A percentile compares a stretch with the other conserved stretches of the same genome.
Conservation (phyloP, 2,113 vertebrate genomes). For the Salvelinus namaycush region DNA sequence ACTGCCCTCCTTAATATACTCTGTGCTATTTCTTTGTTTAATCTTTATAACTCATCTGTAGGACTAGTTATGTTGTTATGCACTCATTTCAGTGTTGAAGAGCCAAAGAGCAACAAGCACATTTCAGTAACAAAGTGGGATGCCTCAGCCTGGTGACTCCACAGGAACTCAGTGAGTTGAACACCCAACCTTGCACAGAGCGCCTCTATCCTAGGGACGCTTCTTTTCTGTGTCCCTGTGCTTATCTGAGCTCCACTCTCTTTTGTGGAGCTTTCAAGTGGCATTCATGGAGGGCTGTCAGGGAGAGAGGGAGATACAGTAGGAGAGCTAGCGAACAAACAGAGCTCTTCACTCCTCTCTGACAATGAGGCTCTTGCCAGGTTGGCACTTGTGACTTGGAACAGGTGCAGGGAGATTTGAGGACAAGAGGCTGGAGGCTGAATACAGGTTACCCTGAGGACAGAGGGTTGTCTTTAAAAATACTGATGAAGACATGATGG, state of each 20-base stretch:
- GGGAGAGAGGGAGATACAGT: not conserved
- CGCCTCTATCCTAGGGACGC: slow-evolving; percentile 3
- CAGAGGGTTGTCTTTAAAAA: not conserved
- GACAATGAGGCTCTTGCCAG: not conserved
- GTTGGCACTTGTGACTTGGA: slow-evolving; percentile 22
- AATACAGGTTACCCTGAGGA: not conserved
- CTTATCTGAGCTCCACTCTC: slow-evolving; percentile 32
- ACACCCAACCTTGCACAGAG: slow-evolving; percentile 13
- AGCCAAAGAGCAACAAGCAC: not conserved
- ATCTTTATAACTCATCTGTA: no score
- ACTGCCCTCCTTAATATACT: no score
- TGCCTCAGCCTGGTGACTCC: not conserved
- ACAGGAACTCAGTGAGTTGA: slow-evolving; percentile 10
- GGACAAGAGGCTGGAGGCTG: slow-evolving; percentile 13
- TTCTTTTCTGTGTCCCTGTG: slow-evolving; percentile 6
- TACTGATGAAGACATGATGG: not conserved
- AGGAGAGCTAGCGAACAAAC: not conserved
- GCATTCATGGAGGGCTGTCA: slow-evolving; percentile 29
- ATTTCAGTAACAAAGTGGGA: not conserved
- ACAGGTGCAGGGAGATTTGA: slow-evolving; percentile 21
- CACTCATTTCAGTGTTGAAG: not conserved
- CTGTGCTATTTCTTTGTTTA: no score
- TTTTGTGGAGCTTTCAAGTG: slow-evolving; percentile 31
- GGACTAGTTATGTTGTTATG: no score
- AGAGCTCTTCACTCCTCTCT: slow-evolving; percentile 30